Conservation (phyloP, 2,888 invertebrate species). For the Drosophila tripunctata region DNA sequence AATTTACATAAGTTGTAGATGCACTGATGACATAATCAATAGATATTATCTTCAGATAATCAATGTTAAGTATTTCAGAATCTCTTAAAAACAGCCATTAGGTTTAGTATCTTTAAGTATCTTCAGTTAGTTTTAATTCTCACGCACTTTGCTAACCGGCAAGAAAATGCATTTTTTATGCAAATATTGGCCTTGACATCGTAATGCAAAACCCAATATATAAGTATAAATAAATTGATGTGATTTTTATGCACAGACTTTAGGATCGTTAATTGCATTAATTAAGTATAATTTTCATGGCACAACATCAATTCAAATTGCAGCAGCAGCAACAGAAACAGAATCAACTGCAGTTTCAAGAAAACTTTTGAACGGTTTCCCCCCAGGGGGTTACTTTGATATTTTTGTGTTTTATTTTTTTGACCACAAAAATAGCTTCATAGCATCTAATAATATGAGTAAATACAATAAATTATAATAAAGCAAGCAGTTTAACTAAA, state of each 20-base stretch:
- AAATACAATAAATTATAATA: slow-evolving; percentile 79
- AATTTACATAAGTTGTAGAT: too few species aligned
- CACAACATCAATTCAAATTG: slow-evolving; percentile 6
- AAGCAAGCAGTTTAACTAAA: slow-evolving; percentile 64
- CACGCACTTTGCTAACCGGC: slow-evolving; percentile 42
- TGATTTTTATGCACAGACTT: slow-evolving; percentile 70
- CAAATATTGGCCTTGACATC: slow-evolving; percentile 72
- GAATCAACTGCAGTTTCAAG: slow-evolving; percentile 14
- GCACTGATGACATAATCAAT: background rate
- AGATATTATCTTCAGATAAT: background rate
- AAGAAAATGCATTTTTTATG: slow-evolving; percentile 66
- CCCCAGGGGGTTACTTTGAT: background rate
- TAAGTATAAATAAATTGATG: slow-evolving; percentile 71
- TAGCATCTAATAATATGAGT: slow-evolving; percentile 72
- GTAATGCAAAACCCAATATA: slow-evolving; percentile 51
- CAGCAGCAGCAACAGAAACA: slow-evolving; percentile 18
- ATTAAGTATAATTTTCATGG: slow-evolving; percentile 67
- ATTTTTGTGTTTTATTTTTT: background rate
- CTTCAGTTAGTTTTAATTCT: slow-evolving; percentile 16
- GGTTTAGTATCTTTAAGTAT: too few species aligned
- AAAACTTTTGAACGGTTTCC: background rate
- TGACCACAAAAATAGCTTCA: slow-evolving; percentile 65
- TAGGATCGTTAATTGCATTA: slow-evolving; percentile 64
- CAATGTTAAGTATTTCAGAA: slow-evolving; percentile 5
- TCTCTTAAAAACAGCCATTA: too few species aligned